Evolutionary conservation across 2,888 invertebrate genomes (phyloP).

Genomic region (Blera fallax): DNA sequence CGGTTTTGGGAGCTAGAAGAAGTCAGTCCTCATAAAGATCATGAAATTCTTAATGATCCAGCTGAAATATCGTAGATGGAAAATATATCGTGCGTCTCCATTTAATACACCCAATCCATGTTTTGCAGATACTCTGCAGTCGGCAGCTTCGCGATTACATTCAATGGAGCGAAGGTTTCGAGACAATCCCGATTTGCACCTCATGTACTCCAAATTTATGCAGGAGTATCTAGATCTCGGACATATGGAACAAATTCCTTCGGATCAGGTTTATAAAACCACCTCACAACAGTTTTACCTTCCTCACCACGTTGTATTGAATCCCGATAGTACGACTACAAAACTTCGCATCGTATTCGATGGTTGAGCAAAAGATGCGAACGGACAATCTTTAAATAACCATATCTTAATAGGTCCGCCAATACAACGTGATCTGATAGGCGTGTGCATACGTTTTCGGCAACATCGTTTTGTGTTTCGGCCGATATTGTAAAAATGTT

Average conservation of each 20-base stretch:
- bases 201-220: constrained; percentile 19
- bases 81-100: constrained; percentile 41
- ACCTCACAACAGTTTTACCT: constrained; percentile 37
- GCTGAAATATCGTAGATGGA: no score
- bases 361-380: constrained; percentile 47
- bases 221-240: constrained; percentile 21
- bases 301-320: constrained; percentile 67
- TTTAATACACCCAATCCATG: constrained; percentile 30
- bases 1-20: no score
- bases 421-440: constrained; percentile 51
- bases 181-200: not conserved
- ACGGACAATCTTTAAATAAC: constrained; percentile 36
- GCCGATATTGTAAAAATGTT: constrained; percentile 45
- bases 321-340: constrained; percentile 48
- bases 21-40: no score
- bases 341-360: constrained; percentile 51
- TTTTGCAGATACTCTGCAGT: constrained; percentile 31
- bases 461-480: constrained; percentile 35
- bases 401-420: constrained; percentile 42
- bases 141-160: constrained; percentile 10
- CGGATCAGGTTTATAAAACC: not conserved
- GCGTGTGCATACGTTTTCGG: constrained; percentile 64
- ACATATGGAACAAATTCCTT: constrained; percentile 33
- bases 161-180: constrained; percentile 33
- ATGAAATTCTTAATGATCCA: no score